Base-by-base conservation (phyloP, 2,888 invertebrate species). In the Calephelis perditalis region DNA sequence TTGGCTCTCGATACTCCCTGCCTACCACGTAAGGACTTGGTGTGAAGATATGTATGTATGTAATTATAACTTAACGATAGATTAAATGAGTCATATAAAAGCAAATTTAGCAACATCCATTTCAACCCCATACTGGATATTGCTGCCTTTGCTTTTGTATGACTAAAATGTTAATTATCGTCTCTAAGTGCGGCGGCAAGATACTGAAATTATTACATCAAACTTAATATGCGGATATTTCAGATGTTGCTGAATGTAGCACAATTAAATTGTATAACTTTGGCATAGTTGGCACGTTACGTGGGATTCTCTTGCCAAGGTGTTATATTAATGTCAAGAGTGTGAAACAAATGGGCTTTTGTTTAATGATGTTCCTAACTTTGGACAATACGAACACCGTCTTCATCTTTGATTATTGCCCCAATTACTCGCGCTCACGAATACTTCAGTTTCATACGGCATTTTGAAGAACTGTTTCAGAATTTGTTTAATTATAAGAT, bases 241-340 rank as follows among this genome's bases (percentile, higher is more conserved):
- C 44, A 43, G 58, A 54, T 60, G 12, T 35, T 56, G 49, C 61
- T 55, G 47, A 60, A 49, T 59, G 44, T 55, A 35, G 56, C 57
- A 64, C 61, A 60, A 45, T 60, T 59, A 65, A 65, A 64, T 67
- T 62, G 60, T 61, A 60, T 62, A 60, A 60, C 52, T 65, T 63
- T 62, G 62, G 57, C 60, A 65, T 65, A 62, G 58, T 65, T 67
- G 62, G 65, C 65, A 67, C 61, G 56, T 60, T 61, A 64, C 40
- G 60, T 45, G 58, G 58, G 59, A 59, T 60, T 60, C 47, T 52
- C 46, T 60, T 65, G 65, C 65, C 64, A 67, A 67, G 61, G 55
- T 62, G 44, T 64, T 62, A 62, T 60, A 63, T 62, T 55, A 56
- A 64, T 62, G 56, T 43, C 12, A 52, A 56, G 49, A 57, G 63